Conservation (phyloP, 2,113 vertebrate genomes). For the Rhegmatorhina hoffmannsi region DNA sequence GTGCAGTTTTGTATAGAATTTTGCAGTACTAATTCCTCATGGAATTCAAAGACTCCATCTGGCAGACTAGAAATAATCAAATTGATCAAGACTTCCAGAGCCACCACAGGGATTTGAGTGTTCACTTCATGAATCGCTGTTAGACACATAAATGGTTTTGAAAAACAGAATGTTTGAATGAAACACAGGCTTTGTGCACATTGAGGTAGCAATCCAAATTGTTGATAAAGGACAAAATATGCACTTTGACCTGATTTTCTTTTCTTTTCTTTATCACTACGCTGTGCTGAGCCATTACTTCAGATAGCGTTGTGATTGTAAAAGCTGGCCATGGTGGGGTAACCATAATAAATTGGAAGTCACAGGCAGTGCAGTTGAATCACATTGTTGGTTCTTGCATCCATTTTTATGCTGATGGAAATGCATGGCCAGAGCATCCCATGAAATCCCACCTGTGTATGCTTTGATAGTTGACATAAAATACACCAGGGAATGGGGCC, state of each 20-base stretch:
- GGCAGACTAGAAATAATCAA: neutral
- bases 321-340: neutral
- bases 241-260: neutral
- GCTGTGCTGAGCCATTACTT: neutral
- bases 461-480: neutral
- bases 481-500: neutral
- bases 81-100: neutral
- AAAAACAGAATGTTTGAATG: neutral
- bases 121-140: neutral
- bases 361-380: neutral
- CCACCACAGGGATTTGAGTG: neutral
- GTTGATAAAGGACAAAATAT: neutral
- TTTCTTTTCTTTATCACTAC: neutral
- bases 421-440: neutral
- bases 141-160: neutral
- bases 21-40: neutral
- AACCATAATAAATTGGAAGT: neutral
- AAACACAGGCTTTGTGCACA: rapidly evolving
- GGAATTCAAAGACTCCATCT: neutral
- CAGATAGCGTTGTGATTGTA: neutral
- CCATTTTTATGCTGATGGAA: neutral
- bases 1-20: neutral
- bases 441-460: neutral
- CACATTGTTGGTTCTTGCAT: neutral
- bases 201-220: neutral